Conservation (phyloP, 2,113 vertebrate species). For the Eptesicus fuscus region DNA sequence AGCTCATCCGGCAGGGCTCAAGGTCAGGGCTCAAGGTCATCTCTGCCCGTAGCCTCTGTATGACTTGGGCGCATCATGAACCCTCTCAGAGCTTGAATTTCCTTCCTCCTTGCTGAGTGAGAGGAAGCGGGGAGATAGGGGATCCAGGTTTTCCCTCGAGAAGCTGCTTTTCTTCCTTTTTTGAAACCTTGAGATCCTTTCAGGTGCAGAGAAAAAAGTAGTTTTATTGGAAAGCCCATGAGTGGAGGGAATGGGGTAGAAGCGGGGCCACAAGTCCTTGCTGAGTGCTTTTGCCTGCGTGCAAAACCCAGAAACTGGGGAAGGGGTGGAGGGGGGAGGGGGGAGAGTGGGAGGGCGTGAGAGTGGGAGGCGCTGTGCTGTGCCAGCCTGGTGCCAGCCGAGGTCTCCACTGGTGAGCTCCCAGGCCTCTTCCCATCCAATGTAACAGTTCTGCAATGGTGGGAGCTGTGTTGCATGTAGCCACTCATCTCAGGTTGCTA, state of each 20-base stretch:
- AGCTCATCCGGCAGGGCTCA: neutral
- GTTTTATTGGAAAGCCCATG: neutral
- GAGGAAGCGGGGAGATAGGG: neutral
- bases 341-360: no score
- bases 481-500: conserved; percentile 32
- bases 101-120: neutral
- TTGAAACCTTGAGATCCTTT: neutral
- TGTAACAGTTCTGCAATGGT: neutral
- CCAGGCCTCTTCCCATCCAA: neutral
- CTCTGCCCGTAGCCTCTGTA: neutral
- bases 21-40: neutral
- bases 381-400: no score
- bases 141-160: neutral
- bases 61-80: neutral
- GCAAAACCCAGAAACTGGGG: neutral
- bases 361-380: neutral
- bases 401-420: neutral
- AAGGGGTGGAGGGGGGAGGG: rapidly evolving
- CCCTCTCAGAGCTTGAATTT: neutral
- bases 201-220: neutral
- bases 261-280: neutral
- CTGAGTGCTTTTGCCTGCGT: neutral
- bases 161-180: neutral
- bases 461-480: neutral
- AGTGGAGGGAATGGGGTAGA: neutral